phyloP scores from a whole-genome alignment of 2,113 vertebrate species.

The Irena cyanogastra region DNA sequence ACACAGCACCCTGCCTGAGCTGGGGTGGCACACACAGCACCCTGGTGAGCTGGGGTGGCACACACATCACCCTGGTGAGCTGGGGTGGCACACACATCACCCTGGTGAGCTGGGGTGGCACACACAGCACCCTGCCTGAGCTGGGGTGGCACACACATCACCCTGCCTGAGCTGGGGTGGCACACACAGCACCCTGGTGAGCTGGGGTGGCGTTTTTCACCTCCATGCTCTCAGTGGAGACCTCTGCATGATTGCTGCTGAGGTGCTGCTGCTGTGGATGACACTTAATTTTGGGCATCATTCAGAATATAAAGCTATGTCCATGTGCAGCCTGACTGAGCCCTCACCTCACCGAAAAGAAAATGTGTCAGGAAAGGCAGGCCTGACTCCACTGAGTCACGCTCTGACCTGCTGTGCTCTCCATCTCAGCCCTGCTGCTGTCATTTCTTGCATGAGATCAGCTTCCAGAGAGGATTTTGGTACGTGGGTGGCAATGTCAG shows the following conservation, averaged over 20 bases:
- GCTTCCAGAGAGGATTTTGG: not conserved
- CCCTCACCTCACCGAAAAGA: not conserved
- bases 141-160: too few relatives aligned
- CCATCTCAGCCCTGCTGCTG: not conserved
- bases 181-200: not conserved
- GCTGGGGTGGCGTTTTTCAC: not conserved
- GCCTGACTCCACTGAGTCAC: not conserved
- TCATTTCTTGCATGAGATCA: not conserved
- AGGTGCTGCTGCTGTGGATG: not conserved
- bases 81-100: too few relatives aligned
- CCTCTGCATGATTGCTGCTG: not conserved
- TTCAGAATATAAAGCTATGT: not conserved
- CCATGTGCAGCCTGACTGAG: not conserved
- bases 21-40: too few relatives aligned
- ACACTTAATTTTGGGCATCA: not conserved
- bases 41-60: not conserved
- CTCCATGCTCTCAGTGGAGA: not conserved
- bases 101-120: not conserved
- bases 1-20: too few relatives aligned
- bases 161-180: too few relatives aligned
- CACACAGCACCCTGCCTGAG: too few relatives aligned
- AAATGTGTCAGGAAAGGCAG: not conserved
- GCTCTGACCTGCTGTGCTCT: not conserved
- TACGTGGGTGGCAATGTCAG: not conserved
- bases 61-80: too few relatives aligned